These are phyloP conservation scores for Brachystomella parvula DNA, from an alignment of 1,140 invertebrate species.

Conservation along the genomic window DNA sequence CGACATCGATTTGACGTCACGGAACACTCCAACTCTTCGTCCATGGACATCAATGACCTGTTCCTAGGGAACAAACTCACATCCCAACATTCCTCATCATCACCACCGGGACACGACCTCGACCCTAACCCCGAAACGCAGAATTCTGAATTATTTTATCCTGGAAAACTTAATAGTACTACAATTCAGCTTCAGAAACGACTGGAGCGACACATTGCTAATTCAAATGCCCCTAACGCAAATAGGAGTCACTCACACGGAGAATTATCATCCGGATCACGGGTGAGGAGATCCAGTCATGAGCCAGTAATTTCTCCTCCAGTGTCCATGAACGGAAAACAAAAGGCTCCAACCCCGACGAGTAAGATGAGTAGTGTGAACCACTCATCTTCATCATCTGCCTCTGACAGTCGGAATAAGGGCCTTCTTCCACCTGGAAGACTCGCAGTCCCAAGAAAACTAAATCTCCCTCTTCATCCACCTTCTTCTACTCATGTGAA, in stretches of 20 bases:
- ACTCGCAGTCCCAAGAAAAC: constrained; percentile 27
- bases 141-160: not conserved
- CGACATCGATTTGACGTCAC: constrained; percentile 19
- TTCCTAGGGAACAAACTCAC: not conserved
- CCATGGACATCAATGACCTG: not conserved
- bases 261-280: not conserved
- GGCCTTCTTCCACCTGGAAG: constrained; percentile 25
- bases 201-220: constrained; percentile 25
- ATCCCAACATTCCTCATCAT: not conserved
- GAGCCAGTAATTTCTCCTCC: not conserved
- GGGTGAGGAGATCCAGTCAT: not conserved
- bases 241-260: not conserved
- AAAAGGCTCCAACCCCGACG: not conserved
- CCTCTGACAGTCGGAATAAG: constrained; percentile 11
- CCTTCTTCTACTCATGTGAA: constrained; percentile 14
- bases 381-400: not conserved
- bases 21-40: not conserved
- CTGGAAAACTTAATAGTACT: not conserved
- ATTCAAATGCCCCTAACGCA: constrained; percentile 9
- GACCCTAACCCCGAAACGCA: not conserved
- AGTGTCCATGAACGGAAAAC: not conserved
- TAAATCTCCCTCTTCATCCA: not conserved
- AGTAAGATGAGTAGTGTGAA: not conserved
- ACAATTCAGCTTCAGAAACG: constrained; percentile 20
- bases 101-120: too few relatives aligned